Evolutionary conservation across 2,113 vertebrate genomes (phyloP).

Genomic region (Brachypodius melanocephalos): DNA sequence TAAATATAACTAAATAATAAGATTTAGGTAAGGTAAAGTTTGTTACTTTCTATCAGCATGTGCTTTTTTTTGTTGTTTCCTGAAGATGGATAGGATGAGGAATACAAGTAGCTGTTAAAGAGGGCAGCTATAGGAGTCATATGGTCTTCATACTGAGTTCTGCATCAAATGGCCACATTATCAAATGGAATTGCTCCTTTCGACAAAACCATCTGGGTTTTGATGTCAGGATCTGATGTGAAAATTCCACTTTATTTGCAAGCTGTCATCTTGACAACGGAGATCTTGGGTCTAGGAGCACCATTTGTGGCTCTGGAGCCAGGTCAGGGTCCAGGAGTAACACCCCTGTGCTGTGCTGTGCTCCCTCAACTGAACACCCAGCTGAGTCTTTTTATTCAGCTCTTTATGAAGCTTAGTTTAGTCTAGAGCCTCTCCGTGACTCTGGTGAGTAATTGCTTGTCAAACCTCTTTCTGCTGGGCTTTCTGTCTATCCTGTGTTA

Average conservation of each 20-base stretch:
- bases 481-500: background rate
- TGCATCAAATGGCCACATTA: background rate
- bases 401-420: background rate
- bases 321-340: background rate
- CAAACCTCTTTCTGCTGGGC: background rate
- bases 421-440: background rate
- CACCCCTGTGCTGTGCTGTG: fast-evolving
- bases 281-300: background rate
- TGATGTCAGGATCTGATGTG: background rate
- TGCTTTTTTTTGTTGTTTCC: background rate
- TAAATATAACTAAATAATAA: background rate
- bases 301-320: background rate
- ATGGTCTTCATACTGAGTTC: background rate
- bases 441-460: background rate
- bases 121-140: background rate
- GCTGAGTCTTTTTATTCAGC: background rate
- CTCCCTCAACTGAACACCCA: background rate
- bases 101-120: background rate
- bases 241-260: background rate
- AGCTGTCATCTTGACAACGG: background rate
- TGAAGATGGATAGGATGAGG: background rate
- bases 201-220: background rate
- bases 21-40: background rate
- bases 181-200: background rate
- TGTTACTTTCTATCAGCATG: background rate